These are phyloP conservation scores for Bombus confusus DNA, from an alignment of 1,140 invertebrate species.

Conservation along the genomic window DNA sequence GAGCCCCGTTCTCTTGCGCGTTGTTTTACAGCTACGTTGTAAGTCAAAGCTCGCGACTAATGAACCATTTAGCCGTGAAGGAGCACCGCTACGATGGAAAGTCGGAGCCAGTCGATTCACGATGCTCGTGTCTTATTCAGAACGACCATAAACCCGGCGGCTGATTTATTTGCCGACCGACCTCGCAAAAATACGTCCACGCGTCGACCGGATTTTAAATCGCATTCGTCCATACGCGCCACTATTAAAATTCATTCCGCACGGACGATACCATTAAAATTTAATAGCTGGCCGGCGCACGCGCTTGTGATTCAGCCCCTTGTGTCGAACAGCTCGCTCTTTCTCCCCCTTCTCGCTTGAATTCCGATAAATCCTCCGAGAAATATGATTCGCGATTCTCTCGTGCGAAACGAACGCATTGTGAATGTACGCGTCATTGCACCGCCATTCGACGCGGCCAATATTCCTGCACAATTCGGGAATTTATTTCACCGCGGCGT, in stretches of 20 bases:
- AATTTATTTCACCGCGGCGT: no score
- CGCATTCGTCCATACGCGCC: not conserved
- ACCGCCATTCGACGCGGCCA: no score
- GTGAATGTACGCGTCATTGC: not conserved
- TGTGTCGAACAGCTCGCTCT: not conserved
- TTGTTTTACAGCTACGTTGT: not conserved
- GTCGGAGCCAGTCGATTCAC: not conserved
- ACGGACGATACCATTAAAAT: conserved; percentile 44
- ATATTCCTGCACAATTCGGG: no score
- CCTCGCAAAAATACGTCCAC: conserved; percentile 1
- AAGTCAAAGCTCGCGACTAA: conserved; percentile 7
- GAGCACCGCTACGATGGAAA: conserved; percentile 8
- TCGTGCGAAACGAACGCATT: not conserved
- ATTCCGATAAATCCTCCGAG: not conserved
- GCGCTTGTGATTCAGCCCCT: conserved; percentile 28
- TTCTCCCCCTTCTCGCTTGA: no score
- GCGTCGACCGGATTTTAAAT: conserved; percentile 11
- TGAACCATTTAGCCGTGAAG: conserved; percentile 18
- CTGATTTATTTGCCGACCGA: not conserved
- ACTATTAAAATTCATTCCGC: conserved; percentile 37
- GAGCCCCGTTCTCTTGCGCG: not conserved
- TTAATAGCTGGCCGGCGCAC: conserved; percentile 35
- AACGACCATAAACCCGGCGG: not conserved
- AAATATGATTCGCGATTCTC: conserved; percentile 2
- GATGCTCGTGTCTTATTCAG: not conserved